phyloP scores from a whole-genome alignment of 2,113 vertebrate genomes.

The Salvator merianae region DNA sequence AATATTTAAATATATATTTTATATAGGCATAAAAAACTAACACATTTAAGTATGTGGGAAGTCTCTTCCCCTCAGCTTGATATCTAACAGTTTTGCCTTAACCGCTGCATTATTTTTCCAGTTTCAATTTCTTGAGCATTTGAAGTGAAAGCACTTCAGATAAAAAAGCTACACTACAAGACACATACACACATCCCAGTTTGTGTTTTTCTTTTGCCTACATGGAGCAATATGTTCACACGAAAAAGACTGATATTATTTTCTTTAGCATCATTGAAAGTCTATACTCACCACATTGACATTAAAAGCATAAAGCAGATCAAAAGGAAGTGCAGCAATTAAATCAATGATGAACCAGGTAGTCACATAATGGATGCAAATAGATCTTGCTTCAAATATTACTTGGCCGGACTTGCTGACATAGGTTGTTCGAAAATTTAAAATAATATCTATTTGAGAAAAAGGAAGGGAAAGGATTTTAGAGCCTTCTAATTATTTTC shows the following conservation, averaged over 20 bases:
- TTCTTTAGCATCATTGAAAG: background rate
- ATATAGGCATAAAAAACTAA: background rate
- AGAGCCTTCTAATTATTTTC: conserved; percentile 3
- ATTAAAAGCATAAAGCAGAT: conserved; percentile 96
- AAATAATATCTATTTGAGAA: conserved; percentile 89
- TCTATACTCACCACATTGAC: conserved; percentile 94
- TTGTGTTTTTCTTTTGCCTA: background rate
- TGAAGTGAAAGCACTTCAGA: background rate
- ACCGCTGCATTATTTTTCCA: background rate
- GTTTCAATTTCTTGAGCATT: background rate
- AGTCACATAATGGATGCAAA: conserved; percentile 97
- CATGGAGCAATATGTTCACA: background rate
- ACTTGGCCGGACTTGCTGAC: conserved; percentile 99
- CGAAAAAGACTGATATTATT: fast-evolving
- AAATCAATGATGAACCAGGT: conserved; percentile 99
- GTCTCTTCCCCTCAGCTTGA: background rate
- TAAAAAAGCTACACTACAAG: background rate
- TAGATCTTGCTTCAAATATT: conserved; percentile 96
- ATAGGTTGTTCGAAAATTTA: conserved; percentile 96
- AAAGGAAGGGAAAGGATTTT: conserved; percentile 34
- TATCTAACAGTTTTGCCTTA: background rate
- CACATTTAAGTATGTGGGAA: background rate
- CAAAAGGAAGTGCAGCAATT: conserved; percentile 95
- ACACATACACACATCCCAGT: background rate
- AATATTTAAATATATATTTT: background rate